Evolutionary conservation across 2,888 invertebrate genomes (phyloP).

Genomic region (Orthosia cruda): DNA sequence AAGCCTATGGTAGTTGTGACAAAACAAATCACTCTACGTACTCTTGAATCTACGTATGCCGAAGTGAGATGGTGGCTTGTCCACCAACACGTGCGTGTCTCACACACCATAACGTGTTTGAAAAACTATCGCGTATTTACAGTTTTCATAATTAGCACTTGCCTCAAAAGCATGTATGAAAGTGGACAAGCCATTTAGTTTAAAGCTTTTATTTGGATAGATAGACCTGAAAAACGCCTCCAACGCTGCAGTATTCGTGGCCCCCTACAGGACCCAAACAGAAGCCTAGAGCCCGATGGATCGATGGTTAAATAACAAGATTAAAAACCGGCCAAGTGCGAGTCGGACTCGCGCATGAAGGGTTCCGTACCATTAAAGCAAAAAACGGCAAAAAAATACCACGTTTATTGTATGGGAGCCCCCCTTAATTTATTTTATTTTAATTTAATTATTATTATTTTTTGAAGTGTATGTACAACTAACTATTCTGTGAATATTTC

Average conservation of each 20-base stretch:
- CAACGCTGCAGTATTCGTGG: no score
- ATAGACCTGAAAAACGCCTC: no score
- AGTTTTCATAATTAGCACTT: slow-evolving; percentile 5
- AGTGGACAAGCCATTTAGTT: slow-evolving; percentile 49
- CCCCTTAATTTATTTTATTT: no score
- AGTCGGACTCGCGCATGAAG: no score
- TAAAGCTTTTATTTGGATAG: slow-evolving; percentile 72
- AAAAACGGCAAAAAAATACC: no score
- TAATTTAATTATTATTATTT: no score
- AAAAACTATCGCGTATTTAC: slow-evolving; percentile 28
- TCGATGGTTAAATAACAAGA: slow-evolving; percentile 58
- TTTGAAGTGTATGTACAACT: no score
- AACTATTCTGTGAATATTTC: no score
- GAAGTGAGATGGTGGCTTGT: slow-evolving; percentile 33
- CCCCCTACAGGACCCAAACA: no score
- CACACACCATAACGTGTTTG: background rate
- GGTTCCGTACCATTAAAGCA: no score
- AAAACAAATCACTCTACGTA: slow-evolving; percentile 56
- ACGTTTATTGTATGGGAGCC: no score
- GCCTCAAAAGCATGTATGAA: slow-evolving; percentile 1
- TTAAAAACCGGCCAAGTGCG: no score
- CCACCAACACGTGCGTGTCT: slow-evolving; percentile 18
- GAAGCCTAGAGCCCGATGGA: background rate
- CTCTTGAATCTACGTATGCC: slow-evolving; percentile 48
- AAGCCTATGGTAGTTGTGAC: slow-evolving; percentile 71